These are phyloP conservation scores for Drosophila infuscata DNA, from an alignment of 2,888 invertebrate genomes.

Conservation along the genomic window DNA sequence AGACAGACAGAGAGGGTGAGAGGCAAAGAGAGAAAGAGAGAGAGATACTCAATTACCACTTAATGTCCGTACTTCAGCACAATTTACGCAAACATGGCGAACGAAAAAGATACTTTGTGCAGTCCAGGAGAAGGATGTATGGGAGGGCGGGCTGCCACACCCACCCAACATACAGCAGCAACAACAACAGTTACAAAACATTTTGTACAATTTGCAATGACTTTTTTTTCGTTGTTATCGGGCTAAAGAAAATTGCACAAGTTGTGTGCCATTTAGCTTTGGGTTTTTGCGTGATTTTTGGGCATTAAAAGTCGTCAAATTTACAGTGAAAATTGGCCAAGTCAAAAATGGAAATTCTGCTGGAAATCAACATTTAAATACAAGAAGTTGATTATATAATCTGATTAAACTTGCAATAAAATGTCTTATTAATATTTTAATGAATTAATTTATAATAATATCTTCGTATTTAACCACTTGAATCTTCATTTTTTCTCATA, in stretches of 20 bases:
- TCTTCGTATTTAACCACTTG: too few relatives aligned
- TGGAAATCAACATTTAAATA: neutral
- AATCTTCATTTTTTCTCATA: too few relatives aligned
- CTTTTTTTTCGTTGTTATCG: slow-evolving; percentile 38
- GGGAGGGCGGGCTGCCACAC: neutral
- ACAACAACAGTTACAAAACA: slow-evolving; percentile 27
- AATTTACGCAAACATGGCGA: slow-evolving; percentile 71
- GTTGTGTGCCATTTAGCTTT: slow-evolving; percentile 36
- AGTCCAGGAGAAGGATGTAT: neutral
- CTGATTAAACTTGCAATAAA: too few relatives aligned
- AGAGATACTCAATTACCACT: slow-evolving; percentile 72
- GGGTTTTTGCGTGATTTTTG: slow-evolving; percentile 60
- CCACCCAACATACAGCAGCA: slow-evolving; percentile 18
- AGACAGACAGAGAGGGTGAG: neutral
- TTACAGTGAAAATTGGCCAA: slow-evolving; percentile 23
- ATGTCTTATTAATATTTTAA: too few relatives aligned
- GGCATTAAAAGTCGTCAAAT: slow-evolving; percentile 50
- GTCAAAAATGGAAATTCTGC: neutral
- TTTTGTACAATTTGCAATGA: slow-evolving; percentile 65
- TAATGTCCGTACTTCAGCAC: slow-evolving; percentile 76
- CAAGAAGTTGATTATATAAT: neutral
- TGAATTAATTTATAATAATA: too few relatives aligned
- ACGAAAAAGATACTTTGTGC: slow-evolving; percentile 24
- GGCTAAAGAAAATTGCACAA: slow-evolving; percentile 55
- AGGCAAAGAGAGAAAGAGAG: slow-evolving; percentile 19